These are phyloP conservation scores for Allophyes oxyacanthae DNA, from an alignment of 2,888 invertebrate genomes.

Conservation along the genomic window DNA sequence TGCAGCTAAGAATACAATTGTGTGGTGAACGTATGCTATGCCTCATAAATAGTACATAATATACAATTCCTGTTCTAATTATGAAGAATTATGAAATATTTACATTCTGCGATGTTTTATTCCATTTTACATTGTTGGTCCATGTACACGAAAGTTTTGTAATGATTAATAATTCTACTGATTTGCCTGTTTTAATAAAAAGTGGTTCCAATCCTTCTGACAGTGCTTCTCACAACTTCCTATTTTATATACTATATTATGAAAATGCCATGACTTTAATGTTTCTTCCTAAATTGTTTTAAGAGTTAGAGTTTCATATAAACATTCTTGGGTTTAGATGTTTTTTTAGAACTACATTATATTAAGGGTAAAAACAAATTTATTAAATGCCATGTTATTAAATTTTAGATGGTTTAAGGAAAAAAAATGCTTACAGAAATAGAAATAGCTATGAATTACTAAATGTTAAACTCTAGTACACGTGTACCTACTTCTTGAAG, in stretches of 20 bases:
- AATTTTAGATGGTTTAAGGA: constrained; percentile 11
- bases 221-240: constrained; percentile 26
- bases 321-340: constrained; percentile 20
- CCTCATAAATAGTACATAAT: not conserved
- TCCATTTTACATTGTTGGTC: constrained; percentile 35
- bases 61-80: not conserved
- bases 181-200: constrained; percentile 16
- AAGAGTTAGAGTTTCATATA: constrained; percentile 9
- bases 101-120: constrained; percentile 47
- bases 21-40: too few relatives aligned
- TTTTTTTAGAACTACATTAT: constrained; percentile 20
- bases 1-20: too few relatives aligned
- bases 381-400: constrained; percentile 5
- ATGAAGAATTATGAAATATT: constrained; percentile 35
- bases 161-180: constrained; percentile 10
- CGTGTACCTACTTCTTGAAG: constrained; percentile 27
- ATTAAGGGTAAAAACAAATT: constrained; percentile 3
- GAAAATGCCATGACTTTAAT: constrained; percentile 29
- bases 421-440: not conserved
- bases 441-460: constrained; percentile 6
- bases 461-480: constrained; percentile 7
- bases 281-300: constrained; percentile 29
- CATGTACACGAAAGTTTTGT: constrained; percentile 29
- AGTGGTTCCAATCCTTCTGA: constrained; percentile 21
- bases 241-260: constrained; percentile 26